phyloP scores from a whole-genome alignment of 1,140 invertebrate species.

The Ceratina australensis region DNA sequence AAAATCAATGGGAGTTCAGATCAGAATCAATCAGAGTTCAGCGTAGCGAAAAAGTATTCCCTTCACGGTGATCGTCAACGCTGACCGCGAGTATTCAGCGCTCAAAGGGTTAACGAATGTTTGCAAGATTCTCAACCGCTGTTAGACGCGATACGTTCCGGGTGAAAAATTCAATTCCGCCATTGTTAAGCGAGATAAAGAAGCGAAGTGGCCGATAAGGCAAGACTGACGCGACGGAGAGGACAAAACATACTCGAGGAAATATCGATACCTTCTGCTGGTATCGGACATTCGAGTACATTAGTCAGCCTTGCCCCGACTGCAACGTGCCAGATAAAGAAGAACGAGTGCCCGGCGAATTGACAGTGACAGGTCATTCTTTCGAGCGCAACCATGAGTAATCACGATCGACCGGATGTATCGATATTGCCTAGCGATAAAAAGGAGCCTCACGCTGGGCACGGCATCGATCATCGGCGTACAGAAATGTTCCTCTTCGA shows the following conservation, averaged over 20 bases:
- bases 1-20: no score
- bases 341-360: conserved; percentile 22
- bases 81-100: no score
- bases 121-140: neutral
- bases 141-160: neutral
- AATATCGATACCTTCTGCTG: conserved; percentile 10
- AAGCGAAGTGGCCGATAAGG: neutral
- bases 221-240: neutral
- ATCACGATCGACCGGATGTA: conserved; percentile 23
- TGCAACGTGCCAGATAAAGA: conserved; percentile 27
- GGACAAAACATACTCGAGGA: conserved; percentile 3
- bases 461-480: conserved; percentile 34
- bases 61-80: no score
- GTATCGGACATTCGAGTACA: conserved; percentile 10
- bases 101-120: neutral
- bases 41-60: no score
- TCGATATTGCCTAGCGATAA: conserved; percentile 28
- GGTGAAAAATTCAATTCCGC: neutral
- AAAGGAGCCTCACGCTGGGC: conserved; percentile 21
- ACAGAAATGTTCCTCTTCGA: neutral
- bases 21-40: no score
- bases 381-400: conserved; percentile 26
- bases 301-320: conserved; percentile 16
- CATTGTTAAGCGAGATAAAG: neutral
- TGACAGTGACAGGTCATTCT: conserved; percentile 40